Base-by-base conservation (phyloP, 2,113 vertebrate genomes). In the Microtus montanus region DNA sequence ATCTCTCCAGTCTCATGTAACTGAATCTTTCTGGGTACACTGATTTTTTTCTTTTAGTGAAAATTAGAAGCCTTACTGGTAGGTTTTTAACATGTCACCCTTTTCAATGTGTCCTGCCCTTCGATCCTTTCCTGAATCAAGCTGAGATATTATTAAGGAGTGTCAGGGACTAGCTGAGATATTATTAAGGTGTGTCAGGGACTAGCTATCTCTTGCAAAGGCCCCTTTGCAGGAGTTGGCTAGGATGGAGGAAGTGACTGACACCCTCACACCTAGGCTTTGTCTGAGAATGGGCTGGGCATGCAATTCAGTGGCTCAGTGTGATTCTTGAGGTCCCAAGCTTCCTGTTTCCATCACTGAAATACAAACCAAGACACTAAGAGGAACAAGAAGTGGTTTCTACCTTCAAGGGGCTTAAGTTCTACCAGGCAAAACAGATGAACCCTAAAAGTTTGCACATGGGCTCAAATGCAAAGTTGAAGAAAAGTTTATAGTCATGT, bases 51-150 rank as follows among this genome's bases (percentile, higher is more conserved):
- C 47, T 83, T 94, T 91, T 7, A 71, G 61, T 87, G 68, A 89
- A 95, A 96, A 91, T 83, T 92, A 78, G 33, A 66, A 10, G 49
- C 89, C 88, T 94, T 64, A 61, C 7, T 38, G 77, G 5, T 58
- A 58, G 58, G 19, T 38, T 82, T 96, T 91, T 93, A 63, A 71
- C 49, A 30, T 14, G 58, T 80, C n/a, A n/a, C 63, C 63, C 87
- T 84, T 71, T 83, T 92, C 70, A 95, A n/a, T 47, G 49, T 17
- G 66, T 70, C 13, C 74, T 74, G 58, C 12, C 17, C 19, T 78
- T 83, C 49, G 30, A 64, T 47, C 63, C 68, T 84, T 89, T 61
- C 96, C 74, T 79, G 54, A 47, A 89, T 89, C 78, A 75, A 24
- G 20, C 12, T 64, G 54, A 94, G 79, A 49, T 41, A 54, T 38